phyloP scores from a whole-genome alignment of 1,140 invertebrate species.

The Bombus confusus region DNA sequence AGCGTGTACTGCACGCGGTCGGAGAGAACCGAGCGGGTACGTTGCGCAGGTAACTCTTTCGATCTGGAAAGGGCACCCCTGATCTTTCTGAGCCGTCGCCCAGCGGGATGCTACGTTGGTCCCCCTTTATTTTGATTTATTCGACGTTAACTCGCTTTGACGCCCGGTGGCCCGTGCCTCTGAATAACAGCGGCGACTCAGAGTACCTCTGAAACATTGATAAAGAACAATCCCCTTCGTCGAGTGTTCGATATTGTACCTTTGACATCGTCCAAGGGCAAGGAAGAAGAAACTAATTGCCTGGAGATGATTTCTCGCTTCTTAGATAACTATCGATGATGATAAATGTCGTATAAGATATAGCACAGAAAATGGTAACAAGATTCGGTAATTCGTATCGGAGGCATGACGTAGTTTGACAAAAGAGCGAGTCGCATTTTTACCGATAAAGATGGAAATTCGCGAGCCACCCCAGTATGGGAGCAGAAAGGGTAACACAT shows the following conservation, averaged over 20 bases:
- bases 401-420: not conserved
- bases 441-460: slow-evolving; percentile 80
- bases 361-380: not conserved
- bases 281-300: not conserved
- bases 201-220: slow-evolving; percentile 21
- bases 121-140: slow-evolving; percentile 79
- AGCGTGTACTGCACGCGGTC: slow-evolving; percentile 23
- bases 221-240: not conserved
- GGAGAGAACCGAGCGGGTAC: slow-evolving; percentile 3
- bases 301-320: not conserved
- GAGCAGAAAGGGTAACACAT: slow-evolving; percentile 77
- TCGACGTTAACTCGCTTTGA: slow-evolving; percentile 76
- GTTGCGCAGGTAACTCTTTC: slow-evolving; percentile 75
- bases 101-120: slow-evolving; percentile 54
- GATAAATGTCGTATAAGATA: not conserved
- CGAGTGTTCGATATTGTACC: not conserved
- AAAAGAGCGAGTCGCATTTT: slow-evolving; percentile 65
- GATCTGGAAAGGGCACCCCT: slow-evolving; percentile 48
- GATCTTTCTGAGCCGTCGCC: slow-evolving; percentile 75
- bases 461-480: slow-evolving; percentile 55
- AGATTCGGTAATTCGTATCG: slow-evolving; percentile 3
- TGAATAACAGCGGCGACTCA: slow-evolving; percentile 19
- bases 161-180: slow-evolving; percentile 59
- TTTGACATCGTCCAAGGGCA: no score
- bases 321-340: not conserved